Evolutionary conservation across 2,797 vertebrate genomes (phyloP), one percentile per base, ranked within the genome.

Genomic region (Alca torda): DNA sequence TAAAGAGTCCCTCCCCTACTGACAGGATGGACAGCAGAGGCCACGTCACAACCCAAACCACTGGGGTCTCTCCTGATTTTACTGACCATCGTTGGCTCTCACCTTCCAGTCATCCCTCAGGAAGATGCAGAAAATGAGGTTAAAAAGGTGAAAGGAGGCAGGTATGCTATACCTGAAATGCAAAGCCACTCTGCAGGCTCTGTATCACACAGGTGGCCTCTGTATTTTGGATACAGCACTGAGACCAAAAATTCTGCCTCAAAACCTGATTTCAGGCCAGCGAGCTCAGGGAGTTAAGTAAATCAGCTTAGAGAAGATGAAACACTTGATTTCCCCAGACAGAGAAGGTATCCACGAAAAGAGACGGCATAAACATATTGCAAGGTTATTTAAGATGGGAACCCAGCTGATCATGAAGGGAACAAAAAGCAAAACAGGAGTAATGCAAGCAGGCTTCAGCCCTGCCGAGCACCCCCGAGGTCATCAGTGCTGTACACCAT

Each of bases 141-240:
- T 46, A 7, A 23, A 41, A 46, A 51, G 70, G 68, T 37, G 53
- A 53, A 63, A 63, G 25, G 28, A 53, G 28, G 25, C 26, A 51
- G 57, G 39, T 21, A 19, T 13, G 19, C 35, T n/a, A 5, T 0
- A 16, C 5, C 13, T 24, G 46, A 63, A 31, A 53, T 1, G 31
- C 67, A 73, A 57, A 60, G 50, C 3, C 53, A 5, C 25, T 2
- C 79, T 16, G 35, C 57, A 86, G 59, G 39, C 43, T 24, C 41
- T 14, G 31, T 21, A 9, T 5, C 35, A 6, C 41, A 21, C 4
- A 0, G 0, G n/a, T 2, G 9, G n/a, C 54, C 30, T 15, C 31
- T 1, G 5, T 56, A 5, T 5, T 57, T 11, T 15, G 20, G 54
- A 19, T 8, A 30, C 37, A 67, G 28, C 1, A 5, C 28, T 8